Evolutionary conservation across 1,140 invertebrate species (phyloP).

Genomic region (Ostrea denselamellosa): DNA sequence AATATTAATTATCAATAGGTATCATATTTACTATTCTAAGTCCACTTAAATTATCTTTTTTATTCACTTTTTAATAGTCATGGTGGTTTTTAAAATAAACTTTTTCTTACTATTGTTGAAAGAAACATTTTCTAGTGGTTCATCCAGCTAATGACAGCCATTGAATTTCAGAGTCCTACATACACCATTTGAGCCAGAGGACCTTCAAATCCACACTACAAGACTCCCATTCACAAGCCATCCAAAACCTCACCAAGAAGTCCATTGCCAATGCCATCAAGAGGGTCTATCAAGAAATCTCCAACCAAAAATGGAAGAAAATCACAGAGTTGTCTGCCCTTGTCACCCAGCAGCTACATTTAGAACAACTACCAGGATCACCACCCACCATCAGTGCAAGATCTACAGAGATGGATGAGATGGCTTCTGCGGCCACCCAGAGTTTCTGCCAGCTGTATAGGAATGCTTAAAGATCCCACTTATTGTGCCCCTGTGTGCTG

Average conservation of each 20-base stretch:
- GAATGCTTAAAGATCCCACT: neutral
- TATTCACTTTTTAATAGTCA: neutral
- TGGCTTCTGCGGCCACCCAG: conserved; percentile 1
- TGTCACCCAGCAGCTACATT: conserved; percentile 23
- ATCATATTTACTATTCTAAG: no score
- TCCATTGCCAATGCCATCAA: conserved; percentile 41
- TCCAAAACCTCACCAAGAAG: conserved; percentile 30
- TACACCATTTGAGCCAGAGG: neutral
- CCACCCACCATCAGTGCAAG: neutral
- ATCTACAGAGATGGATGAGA: neutral
- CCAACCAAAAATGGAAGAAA: conserved; percentile 14
- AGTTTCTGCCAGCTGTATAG: conserved; percentile 19
- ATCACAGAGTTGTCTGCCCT: conserved; percentile 42
- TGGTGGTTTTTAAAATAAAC: no score
- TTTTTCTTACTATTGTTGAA: no score
- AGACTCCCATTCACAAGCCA: neutral
- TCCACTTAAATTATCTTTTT: no score
- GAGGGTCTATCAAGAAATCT: conserved; percentile 30
- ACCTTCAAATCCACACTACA: conserved; percentile 3
- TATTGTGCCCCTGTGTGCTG: no score
- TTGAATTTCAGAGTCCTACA: conserved; percentile 15
- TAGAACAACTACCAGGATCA: neutral
- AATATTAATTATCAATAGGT: no score
- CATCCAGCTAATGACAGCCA: neutral
- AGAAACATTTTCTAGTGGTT: no score